These are phyloP conservation scores for Notothenia coriiceps DNA, from an alignment of 2,113 vertebrate genomes.

Conservation along the genomic window DNA sequence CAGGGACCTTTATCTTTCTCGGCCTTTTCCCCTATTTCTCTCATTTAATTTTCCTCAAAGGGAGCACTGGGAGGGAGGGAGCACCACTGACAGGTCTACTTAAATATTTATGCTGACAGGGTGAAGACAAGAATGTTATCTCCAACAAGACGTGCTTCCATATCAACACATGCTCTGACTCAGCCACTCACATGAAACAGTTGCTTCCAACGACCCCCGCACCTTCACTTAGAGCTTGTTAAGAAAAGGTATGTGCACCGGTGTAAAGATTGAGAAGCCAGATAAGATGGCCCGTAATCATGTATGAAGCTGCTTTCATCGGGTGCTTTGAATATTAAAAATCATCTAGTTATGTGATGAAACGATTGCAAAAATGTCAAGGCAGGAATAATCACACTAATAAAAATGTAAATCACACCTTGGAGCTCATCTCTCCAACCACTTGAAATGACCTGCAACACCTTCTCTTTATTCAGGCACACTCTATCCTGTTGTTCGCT, in stretches of 20 bases:
- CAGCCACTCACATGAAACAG: conserved; percentile 63
- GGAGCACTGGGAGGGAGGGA: conserved; percentile 54
- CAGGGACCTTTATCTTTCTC: conserved; percentile 43
- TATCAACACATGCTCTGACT: conserved; percentile 65
- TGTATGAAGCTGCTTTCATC: conserved; percentile 26
- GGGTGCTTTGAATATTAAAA: conserved; percentile 26
- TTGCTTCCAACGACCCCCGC: conserved; percentile 41
- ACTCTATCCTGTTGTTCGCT: conserved; percentile 4
- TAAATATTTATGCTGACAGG: conserved; percentile 84
- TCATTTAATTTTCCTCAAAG: conserved; percentile 26
- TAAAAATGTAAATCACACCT: conserved; percentile 34
- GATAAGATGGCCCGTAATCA: conserved; percentile 34
- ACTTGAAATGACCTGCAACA: conserved; percentile 4
- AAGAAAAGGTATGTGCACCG: conserved; percentile 47
- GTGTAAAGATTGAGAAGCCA: conserved; percentile 35
- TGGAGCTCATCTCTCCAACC: background rate
- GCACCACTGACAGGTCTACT: conserved; percentile 74
- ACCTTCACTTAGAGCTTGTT: conserved; percentile 38
- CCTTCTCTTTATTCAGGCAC: conserved; percentile 5
- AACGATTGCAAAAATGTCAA: conserved; percentile 34
- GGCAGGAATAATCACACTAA: conserved; percentile 21
- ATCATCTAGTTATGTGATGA: conserved; percentile 20
- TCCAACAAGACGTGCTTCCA: conserved; percentile 58
- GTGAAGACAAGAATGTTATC: conserved; percentile 81
- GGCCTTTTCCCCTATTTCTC: conserved; percentile 5